phyloP scores from a whole-genome alignment of 2,113 vertebrate genomes.

The Bubo bubo region DNA sequence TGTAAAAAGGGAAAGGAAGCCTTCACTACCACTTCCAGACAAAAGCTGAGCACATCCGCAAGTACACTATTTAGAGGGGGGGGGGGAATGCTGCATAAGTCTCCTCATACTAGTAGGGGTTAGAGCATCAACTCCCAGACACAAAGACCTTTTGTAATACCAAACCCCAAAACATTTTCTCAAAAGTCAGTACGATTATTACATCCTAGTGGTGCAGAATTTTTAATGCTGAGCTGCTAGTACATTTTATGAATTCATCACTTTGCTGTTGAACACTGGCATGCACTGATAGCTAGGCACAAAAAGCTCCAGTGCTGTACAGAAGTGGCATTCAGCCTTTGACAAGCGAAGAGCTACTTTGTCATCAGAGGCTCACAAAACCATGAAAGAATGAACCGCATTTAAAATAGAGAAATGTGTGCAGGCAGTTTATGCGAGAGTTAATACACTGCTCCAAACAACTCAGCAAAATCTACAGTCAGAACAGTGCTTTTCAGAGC shows the following conservation, averaged over 20 bases:
- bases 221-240: constrained; percentile 54
- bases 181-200: constrained; percentile 16
- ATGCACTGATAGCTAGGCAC: constrained; percentile 66
- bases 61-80: neutral
- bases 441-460: constrained; percentile 49
- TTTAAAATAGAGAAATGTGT: constrained; percentile 48
- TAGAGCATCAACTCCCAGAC: neutral
- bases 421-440: constrained; percentile 23
- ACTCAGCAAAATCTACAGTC: constrained; percentile 16
- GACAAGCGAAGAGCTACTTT: constrained; percentile 64
- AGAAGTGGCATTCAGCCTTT: constrained; percentile 70
- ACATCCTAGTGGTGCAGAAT: constrained; percentile 24
- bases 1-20: neutral
- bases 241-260: constrained; percentile 67
- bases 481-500: neutral
- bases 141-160: neutral
- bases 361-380: constrained; percentile 66
- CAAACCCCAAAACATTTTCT: constrained; percentile 46
- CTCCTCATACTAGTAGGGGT: neutral
- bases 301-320: constrained; percentile 56
- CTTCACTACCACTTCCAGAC: neutral
- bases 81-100: neutral
- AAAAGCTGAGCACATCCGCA: neutral
- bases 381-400: constrained; percentile 52
- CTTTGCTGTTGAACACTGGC: constrained; percentile 64